Conservation (phyloP, 2,888 invertebrate genomes). For the Eretmocerus hayati region DNA sequence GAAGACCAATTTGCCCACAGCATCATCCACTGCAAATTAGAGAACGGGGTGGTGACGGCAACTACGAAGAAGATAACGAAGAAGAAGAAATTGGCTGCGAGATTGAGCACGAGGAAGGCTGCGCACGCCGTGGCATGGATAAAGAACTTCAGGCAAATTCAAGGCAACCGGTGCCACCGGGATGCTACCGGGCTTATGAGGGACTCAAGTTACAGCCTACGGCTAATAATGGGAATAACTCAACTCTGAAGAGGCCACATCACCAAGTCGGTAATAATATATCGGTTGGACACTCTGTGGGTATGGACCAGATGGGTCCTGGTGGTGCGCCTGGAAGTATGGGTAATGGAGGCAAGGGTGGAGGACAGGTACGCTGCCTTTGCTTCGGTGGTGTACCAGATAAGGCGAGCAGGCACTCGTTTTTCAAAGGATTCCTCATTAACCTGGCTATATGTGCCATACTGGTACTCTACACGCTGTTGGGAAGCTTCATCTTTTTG, state of each 20-base stretch:
- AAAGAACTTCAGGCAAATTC: slow-evolving; percentile 37
- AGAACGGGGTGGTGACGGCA: slow-evolving; percentile 1
- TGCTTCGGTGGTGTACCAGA: slow-evolving; percentile 45
- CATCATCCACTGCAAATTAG: background rate
- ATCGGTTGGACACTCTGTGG: background rate
- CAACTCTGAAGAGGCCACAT: slow-evolving; percentile 37
- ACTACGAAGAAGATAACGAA: slow-evolving; percentile 1
- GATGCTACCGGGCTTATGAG: slow-evolving; percentile 42
- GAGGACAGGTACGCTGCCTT: slow-evolving; percentile 32
- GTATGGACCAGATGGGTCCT: slow-evolving; percentile 5
- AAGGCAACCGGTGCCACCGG: background rate
- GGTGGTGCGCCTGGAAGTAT: background rate
- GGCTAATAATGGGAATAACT: slow-evolving; percentile 44
- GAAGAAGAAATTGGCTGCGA: background rate
- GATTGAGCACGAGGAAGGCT: slow-evolving; percentile 1
- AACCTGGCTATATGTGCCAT: slow-evolving; percentile 77
- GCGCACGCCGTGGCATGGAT: slow-evolving; percentile 33
- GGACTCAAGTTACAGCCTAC: slow-evolving; percentile 45
- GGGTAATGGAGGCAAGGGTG: background rate
- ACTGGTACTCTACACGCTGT: slow-evolving; percentile 70
- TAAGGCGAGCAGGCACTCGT: slow-evolving; percentile 48
- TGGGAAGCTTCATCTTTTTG: slow-evolving; percentile 76
- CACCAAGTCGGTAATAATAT: background rate
- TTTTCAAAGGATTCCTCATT: slow-evolving; percentile 68
- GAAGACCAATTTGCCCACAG: slow-evolving; percentile 7